Base-by-base conservation (phyloP, 1,140 invertebrate species). In the Brachionus rubens region DNA sequence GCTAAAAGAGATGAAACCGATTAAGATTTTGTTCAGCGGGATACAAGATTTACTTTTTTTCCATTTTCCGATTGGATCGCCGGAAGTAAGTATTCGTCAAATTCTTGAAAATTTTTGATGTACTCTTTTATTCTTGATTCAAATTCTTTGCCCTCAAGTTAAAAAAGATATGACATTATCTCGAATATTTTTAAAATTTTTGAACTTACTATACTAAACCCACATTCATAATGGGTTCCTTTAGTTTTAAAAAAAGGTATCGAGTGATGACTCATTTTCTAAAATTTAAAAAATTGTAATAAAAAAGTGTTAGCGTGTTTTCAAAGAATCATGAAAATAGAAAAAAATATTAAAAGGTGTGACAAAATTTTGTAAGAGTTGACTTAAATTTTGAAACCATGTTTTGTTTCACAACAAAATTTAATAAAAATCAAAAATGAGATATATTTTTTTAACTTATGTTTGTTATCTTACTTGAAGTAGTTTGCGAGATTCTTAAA, bases 211-310 rank as follows among this genome's bases (percentile, higher is more conserved):
- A 52, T 54, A 0, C 16, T 26, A 50, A 21, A 21, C 3, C 68
- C 68, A 48, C 46, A 48, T 72, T 72, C 43, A 33, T 72, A 72
- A 40, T 72, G 68, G 47, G 14, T 72, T 48, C 68, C 68, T 7
- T 41, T 26, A 16, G 28, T 33, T 36, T 59, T 16, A 36, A 59
- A 59, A 59, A 33, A 59, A 6, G 33, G n/a, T 7, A 59, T n/a
- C n/a, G n/a, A 36, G 10, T 59, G 4, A 36, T 36, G 33, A 26
- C 0, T 59, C 54, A 36, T 33, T 59, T 59, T 33, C 36, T n/a
- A 33, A 12, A 16, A 33, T 59, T 59, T n/a, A n/a, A n/a, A n/a
- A n/a, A n/a, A n/a, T n/a, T n/a, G n/a, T n/a, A n/a, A n/a, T n/a
- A n/a, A n/a, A n/a, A n/a, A n/a, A n/a, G n/a, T n/a, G n/a, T n/a